Conservation (phyloP, 2,113 vertebrate genomes). For the Amphiprion ocellaris region DNA sequence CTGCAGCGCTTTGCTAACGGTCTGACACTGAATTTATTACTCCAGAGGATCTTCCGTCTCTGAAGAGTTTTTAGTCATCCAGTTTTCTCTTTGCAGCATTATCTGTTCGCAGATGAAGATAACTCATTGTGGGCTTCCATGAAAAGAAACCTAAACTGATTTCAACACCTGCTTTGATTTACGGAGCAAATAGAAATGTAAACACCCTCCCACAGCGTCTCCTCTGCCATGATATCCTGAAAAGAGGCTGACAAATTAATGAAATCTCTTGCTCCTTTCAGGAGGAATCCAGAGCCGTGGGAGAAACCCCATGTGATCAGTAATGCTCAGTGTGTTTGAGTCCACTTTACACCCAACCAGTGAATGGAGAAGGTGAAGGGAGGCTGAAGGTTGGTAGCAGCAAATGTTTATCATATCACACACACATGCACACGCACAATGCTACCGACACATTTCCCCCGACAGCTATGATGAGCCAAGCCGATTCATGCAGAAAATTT, state of each 20-base stretch:
- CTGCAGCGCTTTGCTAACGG: too few relatives aligned
- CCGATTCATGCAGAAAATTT: conserved; percentile 71
- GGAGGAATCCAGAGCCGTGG: conserved; percentile 6
- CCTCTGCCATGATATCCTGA: conserved; percentile 28
- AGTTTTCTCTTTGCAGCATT: neutral
- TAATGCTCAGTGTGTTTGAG: conserved; percentile 2
- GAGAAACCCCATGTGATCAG: conserved; percentile 35
- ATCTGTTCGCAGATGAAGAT: neutral
- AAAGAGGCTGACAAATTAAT: conserved; percentile 51
- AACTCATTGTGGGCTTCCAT: neutral
- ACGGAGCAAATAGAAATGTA: conserved; percentile 13
- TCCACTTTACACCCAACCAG: conserved; percentile 11
- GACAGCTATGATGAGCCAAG: conserved; percentile 57
- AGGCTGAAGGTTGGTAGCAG: conserved; percentile 12
- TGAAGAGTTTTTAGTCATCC: neutral
- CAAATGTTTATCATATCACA: conserved; percentile 63
- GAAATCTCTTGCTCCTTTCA: conserved; percentile 37
- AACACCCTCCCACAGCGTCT: conserved; percentile 23
- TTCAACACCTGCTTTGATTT: conserved; percentile 18
- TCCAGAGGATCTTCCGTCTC: neutral
- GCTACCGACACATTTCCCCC: conserved; percentile 55
- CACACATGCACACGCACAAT: conserved; percentile 40
- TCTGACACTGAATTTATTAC: too few relatives aligned
- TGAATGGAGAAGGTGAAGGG: conserved; percentile 16
- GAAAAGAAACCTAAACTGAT: neutral